Conservation (phyloP, 2,797 vertebrate species). For the Calcarius lapponicus region DNA sequence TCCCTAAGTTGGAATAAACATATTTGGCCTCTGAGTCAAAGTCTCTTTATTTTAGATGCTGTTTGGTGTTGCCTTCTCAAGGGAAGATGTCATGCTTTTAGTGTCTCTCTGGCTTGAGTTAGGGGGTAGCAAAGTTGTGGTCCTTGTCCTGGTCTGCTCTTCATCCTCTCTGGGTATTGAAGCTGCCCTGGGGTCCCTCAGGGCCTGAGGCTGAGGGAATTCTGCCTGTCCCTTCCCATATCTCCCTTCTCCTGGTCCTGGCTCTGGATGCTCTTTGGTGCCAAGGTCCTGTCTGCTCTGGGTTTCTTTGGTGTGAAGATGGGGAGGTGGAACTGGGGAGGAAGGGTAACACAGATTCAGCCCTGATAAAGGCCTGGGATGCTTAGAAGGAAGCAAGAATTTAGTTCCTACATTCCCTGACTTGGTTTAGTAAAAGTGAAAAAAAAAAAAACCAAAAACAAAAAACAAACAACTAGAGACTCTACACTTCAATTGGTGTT, state of each 20-base stretch:
- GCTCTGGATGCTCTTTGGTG: background rate
- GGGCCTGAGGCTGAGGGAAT: background rate
- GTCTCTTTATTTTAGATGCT: background rate
- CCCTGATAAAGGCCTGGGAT: background rate
- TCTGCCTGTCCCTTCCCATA: rapidly evolving
- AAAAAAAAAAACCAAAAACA: too few species aligned
- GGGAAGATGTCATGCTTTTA: background rate
- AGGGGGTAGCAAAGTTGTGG: background rate
- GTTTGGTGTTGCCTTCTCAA: background rate
- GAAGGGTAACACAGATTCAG: background rate
- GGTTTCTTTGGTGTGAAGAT: background rate
- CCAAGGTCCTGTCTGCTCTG: rapidly evolving
- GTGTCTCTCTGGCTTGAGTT: background rate
- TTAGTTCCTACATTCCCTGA: background rate
- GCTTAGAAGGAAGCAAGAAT: background rate
- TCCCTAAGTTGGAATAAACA: background rate
- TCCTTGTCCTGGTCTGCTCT: background rate
- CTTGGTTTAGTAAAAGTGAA: background rate
- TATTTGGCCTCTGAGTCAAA: background rate
- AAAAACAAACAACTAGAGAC: background rate
- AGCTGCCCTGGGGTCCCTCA: background rate
- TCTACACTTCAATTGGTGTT: background rate
- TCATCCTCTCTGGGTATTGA: background rate
- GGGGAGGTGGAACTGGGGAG: background rate
- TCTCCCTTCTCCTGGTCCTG: too few species aligned